Percentiles rank a stretch among this genome's conserved stretches.
These are phyloP conservation scores for Oceanodroma leucorhoa DNA, from an alignment of 2,797 vertebrate genomes.

Conservation along the genomic window DNA sequence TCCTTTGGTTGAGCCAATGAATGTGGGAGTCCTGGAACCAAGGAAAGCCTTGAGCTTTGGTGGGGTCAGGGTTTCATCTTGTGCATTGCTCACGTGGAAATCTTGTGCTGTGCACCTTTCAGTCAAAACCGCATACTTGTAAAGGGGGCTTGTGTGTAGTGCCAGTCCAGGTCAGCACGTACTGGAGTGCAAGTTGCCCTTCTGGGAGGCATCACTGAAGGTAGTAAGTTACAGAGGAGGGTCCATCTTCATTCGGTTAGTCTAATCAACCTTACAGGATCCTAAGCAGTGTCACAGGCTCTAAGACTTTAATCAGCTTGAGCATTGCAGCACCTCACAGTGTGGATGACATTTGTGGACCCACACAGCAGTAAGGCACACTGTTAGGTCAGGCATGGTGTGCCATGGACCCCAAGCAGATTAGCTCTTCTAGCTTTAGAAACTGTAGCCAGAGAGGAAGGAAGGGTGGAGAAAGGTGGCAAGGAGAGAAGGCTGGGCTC, in stretches of 20 bases:
- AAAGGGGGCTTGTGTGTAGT: not conserved
- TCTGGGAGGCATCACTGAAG: not conserved
- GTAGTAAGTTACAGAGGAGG: not conserved
- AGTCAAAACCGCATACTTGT: not conserved
- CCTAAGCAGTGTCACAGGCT: not conserved
- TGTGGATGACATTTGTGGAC: not conserved
- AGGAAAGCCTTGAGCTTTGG: not conserved
- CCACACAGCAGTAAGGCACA: not conserved
- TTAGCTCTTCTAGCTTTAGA: not conserved
- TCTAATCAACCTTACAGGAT: not conserved
- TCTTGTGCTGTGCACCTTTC: not conserved
- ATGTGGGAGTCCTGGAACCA: not conserved
- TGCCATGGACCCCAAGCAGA: too few species aligned
- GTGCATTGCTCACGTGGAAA: too few species aligned
- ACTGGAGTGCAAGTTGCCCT: not conserved
- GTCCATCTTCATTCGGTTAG: not conserved
- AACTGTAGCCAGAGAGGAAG: not conserved
- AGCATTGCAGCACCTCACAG: not conserved
- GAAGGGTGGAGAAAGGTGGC: not conserved
- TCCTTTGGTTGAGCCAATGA: not conserved
- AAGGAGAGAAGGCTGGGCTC: not conserved
- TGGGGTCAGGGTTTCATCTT: not conserved
- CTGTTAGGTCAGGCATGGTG: rapidly evolving
- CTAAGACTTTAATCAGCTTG: not conserved
- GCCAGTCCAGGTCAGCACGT: not conserved